Base-by-base conservation (phyloP, 2,113 vertebrate species). In the Microtus oregoni region DNA sequence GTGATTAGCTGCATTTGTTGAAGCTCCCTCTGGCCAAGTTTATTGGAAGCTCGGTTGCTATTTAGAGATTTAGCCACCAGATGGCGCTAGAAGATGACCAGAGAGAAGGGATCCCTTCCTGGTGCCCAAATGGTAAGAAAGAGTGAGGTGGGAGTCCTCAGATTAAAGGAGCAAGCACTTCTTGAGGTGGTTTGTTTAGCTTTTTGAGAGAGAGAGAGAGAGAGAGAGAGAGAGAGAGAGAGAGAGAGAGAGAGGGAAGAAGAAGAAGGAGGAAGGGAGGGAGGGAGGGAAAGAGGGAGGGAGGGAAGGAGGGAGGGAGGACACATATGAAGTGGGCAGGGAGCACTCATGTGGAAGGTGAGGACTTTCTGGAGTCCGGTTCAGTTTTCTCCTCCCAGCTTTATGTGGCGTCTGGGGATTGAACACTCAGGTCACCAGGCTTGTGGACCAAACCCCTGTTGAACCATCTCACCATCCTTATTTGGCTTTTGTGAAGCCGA, bases 51-150 rank as follows among this genome's bases (percentile, higher is more conserved):
- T 4, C 0, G 3, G 14, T 5, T 90, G 95, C 94, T 90, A 24
- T 87, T 63, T 76, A 35, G 7, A 90, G 13, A 90, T 12, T 4
- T 7, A 1, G 20, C 65, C 97, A 90, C 90, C 28, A 90, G 96
- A 63, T 75, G 96, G 95, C 52, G 81, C 26, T 3, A 94, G 55
- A 97, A 78, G 81, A 67, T 1, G 90, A 0, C 41, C 47, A 12
- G 92, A 94, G 65, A 91, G 38, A 11, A 11, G 2, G 22, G 22
- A 38, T 2, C 0, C 10, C 30, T 1, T 55, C 12, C 50, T 38
- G 32, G 47, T 35, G 20, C 65, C 63, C 63, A 9, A 58, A n/a
- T 14, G 4, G 22, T 20, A 35, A 41, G 28, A 77, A 17, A 13
- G 32, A 10, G 32, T 3, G 30, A 7, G 10, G 41, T 55, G 5